Conservation (phyloP, 2,797 vertebrate genomes). For the Vireo griseus region DNA sequence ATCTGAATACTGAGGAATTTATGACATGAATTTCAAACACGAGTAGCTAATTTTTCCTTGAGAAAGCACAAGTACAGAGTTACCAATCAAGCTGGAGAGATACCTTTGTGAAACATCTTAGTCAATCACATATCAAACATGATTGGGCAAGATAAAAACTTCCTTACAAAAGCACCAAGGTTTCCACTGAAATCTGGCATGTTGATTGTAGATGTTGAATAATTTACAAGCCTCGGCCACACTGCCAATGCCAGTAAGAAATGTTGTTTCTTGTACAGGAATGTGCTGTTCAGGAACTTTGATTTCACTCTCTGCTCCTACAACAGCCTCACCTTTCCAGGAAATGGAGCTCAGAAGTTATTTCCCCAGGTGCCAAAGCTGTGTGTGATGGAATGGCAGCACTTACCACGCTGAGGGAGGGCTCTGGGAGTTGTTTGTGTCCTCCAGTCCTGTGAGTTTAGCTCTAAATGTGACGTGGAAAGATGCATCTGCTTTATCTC, state of each 20-base stretch:
- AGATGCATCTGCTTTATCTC: background rate
- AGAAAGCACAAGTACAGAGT: background rate
- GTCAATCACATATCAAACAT: background rate
- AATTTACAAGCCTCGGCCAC: constrained; percentile 3
- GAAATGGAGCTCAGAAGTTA: background rate
- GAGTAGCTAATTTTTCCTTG: background rate
- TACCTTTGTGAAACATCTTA: background rate
- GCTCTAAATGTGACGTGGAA: background rate
- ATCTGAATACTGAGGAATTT: background rate
- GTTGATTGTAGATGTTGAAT: constrained; percentile 5
- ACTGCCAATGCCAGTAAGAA: background rate
- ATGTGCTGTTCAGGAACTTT: background rate
- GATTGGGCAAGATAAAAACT: background rate
- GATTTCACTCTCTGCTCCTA: background rate
- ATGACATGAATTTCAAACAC: background rate
- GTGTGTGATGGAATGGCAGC: background rate
- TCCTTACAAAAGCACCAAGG: background rate
- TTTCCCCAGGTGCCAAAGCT: background rate
- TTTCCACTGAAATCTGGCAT: background rate
- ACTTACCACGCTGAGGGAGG: background rate
- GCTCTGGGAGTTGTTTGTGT: background rate
- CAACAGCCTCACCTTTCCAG: background rate
- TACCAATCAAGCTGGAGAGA: background rate
- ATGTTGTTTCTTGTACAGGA: background rate
- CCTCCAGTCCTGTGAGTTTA: background rate